phyloP scores from a whole-genome alignment of 2,888 invertebrate genomes.

The Tachina fera region DNA sequence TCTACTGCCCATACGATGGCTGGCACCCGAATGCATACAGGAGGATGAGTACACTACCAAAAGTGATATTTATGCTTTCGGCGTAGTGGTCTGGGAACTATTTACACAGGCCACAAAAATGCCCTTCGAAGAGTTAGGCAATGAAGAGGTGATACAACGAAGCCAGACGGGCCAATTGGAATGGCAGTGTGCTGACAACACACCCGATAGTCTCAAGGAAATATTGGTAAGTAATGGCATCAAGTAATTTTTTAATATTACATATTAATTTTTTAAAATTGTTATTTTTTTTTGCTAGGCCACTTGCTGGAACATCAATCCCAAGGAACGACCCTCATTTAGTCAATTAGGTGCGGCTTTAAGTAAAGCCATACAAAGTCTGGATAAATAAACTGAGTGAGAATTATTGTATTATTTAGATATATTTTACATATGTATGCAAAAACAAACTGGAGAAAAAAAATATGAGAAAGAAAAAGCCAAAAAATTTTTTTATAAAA shows the following conservation, averaged over 20 bases:
- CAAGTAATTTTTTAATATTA: no score
- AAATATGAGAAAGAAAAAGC: constrained; percentile 54
- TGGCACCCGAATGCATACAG: constrained; percentile 93
- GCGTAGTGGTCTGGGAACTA: constrained; percentile 95
- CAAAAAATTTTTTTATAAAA: constrained; percentile 65
- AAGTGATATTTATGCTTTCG: constrained; percentile 96
- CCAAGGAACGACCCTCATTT: constrained; percentile 83
- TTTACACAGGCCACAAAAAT: constrained; percentile 90
- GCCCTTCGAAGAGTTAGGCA: constrained; percentile 85
- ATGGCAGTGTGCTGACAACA: constrained; percentile 87
- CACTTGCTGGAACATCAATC: constrained; percentile 81
- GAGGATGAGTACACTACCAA: constrained; percentile 96
- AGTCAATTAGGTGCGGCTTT: constrained; percentile 82
- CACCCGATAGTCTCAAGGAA: constrained; percentile 86
- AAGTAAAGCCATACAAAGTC: constrained; percentile 82
- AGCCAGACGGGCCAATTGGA: constrained; percentile 85
- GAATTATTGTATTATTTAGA: constrained; percentile 38
- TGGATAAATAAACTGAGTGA: constrained; percentile 64
- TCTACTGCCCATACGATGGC: constrained; percentile 94
- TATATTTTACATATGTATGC: neutral
- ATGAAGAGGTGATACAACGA: constrained; percentile 81
- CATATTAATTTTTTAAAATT: neutral
- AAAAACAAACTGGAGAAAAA: constrained; percentile 12
- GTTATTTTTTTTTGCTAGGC: constrained; percentile 74
- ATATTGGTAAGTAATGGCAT: constrained; percentile 83